Base-by-base conservation (phyloP, 1,140 invertebrate genomes). In the Pseudobourletiella spinata region DNA sequence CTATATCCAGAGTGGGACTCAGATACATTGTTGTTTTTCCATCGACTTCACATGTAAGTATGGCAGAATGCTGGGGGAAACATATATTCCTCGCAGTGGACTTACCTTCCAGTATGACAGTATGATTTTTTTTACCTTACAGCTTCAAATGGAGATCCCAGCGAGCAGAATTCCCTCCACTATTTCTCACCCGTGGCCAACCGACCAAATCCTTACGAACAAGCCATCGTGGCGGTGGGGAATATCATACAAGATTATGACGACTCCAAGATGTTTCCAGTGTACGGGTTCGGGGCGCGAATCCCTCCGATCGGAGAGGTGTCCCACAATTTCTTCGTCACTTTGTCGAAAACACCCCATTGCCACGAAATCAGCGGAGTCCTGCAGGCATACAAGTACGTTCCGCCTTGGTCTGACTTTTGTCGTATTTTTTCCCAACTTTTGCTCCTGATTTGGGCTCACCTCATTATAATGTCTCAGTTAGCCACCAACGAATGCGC, bases 221-320 rank as follows among this genome's bases (percentile, higher is more conserved):
- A 76, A 57, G 83, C 83, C 22, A 76, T 86, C 6, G 71, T 72
- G 50, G 74, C 82, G 55, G 81, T 85, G 2, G 83, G 81, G 0
- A 75, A 81, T 43, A 85, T 86, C 58, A 83, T 85, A 51, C 78
- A 85, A 71, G 82, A 85, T 71, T 86, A 86, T 69, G 77, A 79
- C 65, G 69, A 67, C 25, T 78, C 80, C 61, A 81, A 82, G 68
- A 65, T 77, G 72, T 82, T 81, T 71, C 80, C 81, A 44, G 79
- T 62, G 11, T 73, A 81, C n/a, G 81, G 81, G 25, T 82, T 82
- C 74, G 80, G 81, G 59, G 81, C 81, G 1, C 68, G 76, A 58
- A 64, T 82, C 32, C 81, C 81, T 20, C 78, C 78, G 3, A 64
- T 77, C 71, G 78, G 79, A 15, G 59, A 70, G 62, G 76, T 81